These are phyloP conservation scores for Drosophila kuntzei DNA, from an alignment of 2,888 invertebrate genomes.

Conservation along the genomic window DNA sequence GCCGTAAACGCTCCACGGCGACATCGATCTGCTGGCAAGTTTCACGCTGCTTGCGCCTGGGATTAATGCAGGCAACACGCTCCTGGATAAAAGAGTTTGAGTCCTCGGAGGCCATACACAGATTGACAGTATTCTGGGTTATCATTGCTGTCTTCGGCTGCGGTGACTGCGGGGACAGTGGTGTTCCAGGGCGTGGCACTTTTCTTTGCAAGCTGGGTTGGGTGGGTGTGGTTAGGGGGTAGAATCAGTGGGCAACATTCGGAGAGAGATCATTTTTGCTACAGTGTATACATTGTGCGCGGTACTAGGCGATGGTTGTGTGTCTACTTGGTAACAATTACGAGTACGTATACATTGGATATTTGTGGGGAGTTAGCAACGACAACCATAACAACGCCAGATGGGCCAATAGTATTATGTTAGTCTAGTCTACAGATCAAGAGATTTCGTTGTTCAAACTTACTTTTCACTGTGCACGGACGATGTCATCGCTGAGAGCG, in stretches of 20 bases:
- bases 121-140: slow-evolving; percentile 37
- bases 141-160: slow-evolving; percentile 4
- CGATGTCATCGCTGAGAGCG: slow-evolving; percentile 69
- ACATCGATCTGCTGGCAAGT: slow-evolving; percentile 53
- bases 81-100: background rate
- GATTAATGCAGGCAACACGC: slow-evolving; percentile 6
- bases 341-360: slow-evolving; percentile 5
- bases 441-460: slow-evolving; percentile 40
- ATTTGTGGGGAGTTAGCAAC: slow-evolving; percentile 26
- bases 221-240: slow-evolving; percentile 22
- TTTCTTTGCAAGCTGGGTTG: slow-evolving; percentile 49
- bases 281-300: slow-evolving; percentile 51
- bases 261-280: slow-evolving; percentile 28
- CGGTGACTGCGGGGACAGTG: slow-evolving; percentile 2
- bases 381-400: slow-evolving; percentile 72
- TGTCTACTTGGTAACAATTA: slow-evolving; percentile 40
- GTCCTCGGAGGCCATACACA: slow-evolving; percentile 26
- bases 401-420: slow-evolving; percentile 53
- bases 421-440: slow-evolving; percentile 37
- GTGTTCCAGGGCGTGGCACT: slow-evolving; percentile 30
- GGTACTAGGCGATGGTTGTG: slow-evolving; percentile 49
- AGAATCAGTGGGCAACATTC: slow-evolving; percentile 20
- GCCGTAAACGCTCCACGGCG: slow-evolving; percentile 39
- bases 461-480: slow-evolving; percentile 74
- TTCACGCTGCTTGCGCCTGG: slow-evolving; percentile 22